Evolutionary conservation across 1,140 invertebrate genomes (phyloP), one percentile per base, ranked within the genome.

Genomic region (Atopsyche davidsoni): DNA sequence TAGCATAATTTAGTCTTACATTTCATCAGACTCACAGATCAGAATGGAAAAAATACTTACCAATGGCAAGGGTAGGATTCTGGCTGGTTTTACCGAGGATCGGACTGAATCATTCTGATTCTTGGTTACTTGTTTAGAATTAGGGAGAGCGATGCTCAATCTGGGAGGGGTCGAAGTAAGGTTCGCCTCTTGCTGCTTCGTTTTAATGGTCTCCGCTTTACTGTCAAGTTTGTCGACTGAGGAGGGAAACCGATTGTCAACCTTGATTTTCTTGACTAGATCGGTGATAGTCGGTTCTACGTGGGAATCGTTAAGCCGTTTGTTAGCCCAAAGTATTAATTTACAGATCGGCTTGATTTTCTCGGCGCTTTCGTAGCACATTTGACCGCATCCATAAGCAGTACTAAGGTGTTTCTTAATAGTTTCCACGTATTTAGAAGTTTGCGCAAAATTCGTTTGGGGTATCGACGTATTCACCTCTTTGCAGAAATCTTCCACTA

Each of bases 321-420:
- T 21, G 1, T 17, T 40, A 4, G 22, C 36, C 46, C 46, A 48
- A 14, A 48, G 21, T 2, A 48, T 39, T 1, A 48, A 28, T 40
- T 48, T 48, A 31, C 46, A 48, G 9, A 48, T 16, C 16, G 35
- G 17, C n/a, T 48, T 48, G 13, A 48, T 10, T 6, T 16, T 31
- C 2, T 13, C 11, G 10, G 24, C 6, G 6, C 16, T 28, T 4
- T 39, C 10, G 11, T 14, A 3, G 13, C 46, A 48, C 9, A 16
- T 25, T 11, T 17, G 10, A 2, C n/a, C 2, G 24, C 46, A 48
- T 1, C 24, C 6, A 13, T 39, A 6, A 2, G 2, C 23, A n/a
- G 39, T 36, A 11, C 35, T 40, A 18, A 48, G 11, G 7, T 24
- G 2, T 1, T 4, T 7, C 0, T 17, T 3, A 19, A 48, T 28